These are phyloP conservation scores for Polyploca ridens DNA, from an alignment of 2,888 invertebrate genomes.

Conservation along the genomic window DNA sequence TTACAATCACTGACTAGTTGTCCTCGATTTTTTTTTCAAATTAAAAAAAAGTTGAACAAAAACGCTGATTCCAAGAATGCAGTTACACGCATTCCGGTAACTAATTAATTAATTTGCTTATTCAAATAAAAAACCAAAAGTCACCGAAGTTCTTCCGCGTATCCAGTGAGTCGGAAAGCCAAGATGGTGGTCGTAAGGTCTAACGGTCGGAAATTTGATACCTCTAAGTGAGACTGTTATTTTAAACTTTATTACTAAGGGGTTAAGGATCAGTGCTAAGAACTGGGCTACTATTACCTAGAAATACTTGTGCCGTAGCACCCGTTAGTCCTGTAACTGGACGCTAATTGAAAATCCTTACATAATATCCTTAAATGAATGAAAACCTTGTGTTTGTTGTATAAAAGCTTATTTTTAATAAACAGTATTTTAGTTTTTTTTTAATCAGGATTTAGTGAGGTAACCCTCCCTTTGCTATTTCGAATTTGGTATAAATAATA, in stretches of 20 bases:
- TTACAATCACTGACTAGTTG: too few relatives aligned
- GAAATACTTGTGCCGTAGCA: neutral
- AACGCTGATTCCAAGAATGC: neutral
- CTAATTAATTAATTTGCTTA: neutral
- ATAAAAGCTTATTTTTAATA: too few relatives aligned
- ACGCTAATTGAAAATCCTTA: neutral
- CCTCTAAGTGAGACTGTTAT: constrained; percentile 23
- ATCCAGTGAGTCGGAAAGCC: constrained; percentile 41
- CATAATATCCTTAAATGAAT: neutral
- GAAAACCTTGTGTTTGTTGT: too few relatives aligned
- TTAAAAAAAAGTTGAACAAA: neutral
- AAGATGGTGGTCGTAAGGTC: constrained; percentile 44
- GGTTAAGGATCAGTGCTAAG: neutral
- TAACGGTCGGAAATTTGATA: constrained; percentile 58
- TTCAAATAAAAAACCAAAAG: constrained; percentile 24
- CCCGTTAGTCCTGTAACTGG: neutral
- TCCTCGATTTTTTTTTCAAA: too few relatives aligned
- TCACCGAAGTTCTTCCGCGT: constrained; percentile 28
- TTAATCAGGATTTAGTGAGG: too few relatives aligned
- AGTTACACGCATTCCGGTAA: neutral
- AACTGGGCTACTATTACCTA: neutral
- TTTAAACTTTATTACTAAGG: constrained; percentile 21
- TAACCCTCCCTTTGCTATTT: too few relatives aligned
- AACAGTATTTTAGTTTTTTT: too few relatives aligned
- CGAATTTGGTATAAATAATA: too few relatives aligned